These are phyloP conservation scores for Bufo gargarizans DNA, from an alignment of 2,113 vertebrate genomes.

Conservation along the genomic window DNA sequence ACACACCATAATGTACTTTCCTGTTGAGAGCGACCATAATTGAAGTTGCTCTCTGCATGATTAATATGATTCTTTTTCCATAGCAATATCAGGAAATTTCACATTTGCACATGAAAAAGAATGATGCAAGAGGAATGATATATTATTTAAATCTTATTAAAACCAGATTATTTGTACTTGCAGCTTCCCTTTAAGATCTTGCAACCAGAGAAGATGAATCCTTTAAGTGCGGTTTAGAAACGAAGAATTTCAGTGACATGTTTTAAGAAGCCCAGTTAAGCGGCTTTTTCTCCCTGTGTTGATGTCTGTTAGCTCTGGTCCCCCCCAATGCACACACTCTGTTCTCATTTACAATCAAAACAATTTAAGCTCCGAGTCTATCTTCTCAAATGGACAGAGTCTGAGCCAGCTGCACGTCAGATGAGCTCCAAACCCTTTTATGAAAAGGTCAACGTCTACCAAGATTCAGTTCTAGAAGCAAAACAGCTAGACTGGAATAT, in stretches of 20 bases:
- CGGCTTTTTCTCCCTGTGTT: background rate
- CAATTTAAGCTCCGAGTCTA: constrained; percentile 55
- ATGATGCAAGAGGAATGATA: background rate
- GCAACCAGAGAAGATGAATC: constrained; percentile 18
- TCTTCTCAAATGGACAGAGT: constrained; percentile 53
- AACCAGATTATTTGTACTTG: constrained; percentile 12
- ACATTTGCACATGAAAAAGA: constrained; percentile 29
- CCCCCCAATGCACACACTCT: constrained; percentile 16
- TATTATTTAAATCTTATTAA: constrained; percentile 20
- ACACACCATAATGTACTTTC: background rate
- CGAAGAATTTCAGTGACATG: constrained; percentile 22
- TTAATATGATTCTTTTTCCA: background rate
- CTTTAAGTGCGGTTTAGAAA: constrained; percentile 16
- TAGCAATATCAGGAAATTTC: background rate
- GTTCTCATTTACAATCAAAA: constrained; percentile 59
- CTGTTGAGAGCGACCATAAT: background rate
- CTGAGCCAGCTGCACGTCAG: constrained; percentile 55
- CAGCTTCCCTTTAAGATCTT: constrained; percentile 9
- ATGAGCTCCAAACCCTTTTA: constrained; percentile 51
- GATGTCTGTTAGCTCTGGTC: constrained; percentile 3
- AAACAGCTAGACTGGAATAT: constrained; percentile 49
- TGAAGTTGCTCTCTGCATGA: background rate
- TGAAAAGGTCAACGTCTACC: constrained; percentile 54
- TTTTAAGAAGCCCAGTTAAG: constrained; percentile 15
- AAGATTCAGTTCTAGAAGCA: constrained; percentile 48